Conservation (phyloP, 1,140 invertebrate genomes). For the Neuroterus valhalla region DNA sequence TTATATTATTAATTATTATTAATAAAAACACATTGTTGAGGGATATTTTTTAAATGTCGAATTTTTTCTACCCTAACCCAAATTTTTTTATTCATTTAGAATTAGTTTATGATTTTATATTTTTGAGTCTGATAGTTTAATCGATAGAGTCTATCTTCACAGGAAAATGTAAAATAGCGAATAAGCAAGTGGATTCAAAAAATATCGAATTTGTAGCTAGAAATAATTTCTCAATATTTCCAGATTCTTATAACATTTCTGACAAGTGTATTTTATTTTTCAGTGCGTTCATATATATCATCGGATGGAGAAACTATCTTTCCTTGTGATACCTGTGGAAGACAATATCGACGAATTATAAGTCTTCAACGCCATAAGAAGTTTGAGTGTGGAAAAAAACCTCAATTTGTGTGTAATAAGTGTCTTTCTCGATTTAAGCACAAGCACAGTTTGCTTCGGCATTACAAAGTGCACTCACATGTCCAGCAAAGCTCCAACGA, state of each 20-base stretch:
- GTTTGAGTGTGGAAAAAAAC: constrained; percentile 69
- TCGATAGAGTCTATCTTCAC: too few species aligned
- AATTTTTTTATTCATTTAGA: background rate
- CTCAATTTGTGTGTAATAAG: constrained; percentile 66
- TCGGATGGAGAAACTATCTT: constrained; percentile 48
- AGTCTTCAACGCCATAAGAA: constrained; percentile 68
- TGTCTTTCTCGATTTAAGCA: constrained; percentile 69
- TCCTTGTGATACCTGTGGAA: constrained; percentile 64
- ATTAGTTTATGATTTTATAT: background rate
- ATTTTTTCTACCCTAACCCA: constrained; percentile 43
- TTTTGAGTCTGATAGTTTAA: background rate
- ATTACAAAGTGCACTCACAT: constrained; percentile 59
- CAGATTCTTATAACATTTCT: background rate
- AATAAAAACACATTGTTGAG: constrained; percentile 68
- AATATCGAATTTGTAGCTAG: too few species aligned
- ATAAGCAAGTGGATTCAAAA: too few species aligned
- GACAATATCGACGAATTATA: constrained; percentile 64
- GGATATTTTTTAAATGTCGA: constrained; percentile 68
- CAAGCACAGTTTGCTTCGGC: constrained; percentile 68
- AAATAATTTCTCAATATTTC: too few species aligned
- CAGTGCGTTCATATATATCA: constrained; percentile 47
- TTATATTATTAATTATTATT: constrained; percentile 56
- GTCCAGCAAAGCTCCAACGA: constrained; percentile 55
- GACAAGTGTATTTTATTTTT: constrained; percentile 46
- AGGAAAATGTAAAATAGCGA: too few species aligned